Evolutionary conservation across 2,113 vertebrate species (phyloP).

Genomic region (Corvus hawaiiensis): DNA sequence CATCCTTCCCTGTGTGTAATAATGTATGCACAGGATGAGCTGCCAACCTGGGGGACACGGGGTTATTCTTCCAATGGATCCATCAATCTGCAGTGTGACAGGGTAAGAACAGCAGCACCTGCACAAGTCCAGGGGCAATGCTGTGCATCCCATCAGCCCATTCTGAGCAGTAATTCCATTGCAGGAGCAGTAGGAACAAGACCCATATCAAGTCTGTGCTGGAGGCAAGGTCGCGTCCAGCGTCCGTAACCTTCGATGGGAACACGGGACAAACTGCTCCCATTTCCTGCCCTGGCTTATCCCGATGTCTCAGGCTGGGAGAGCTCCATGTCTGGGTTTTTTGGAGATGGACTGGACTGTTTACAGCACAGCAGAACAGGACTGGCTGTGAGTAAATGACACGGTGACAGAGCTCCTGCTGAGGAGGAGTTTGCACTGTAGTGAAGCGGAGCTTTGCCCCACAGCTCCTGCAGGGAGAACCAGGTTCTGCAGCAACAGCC

Average conservation of each 20-base stretch:
- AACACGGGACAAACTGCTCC: not conserved
- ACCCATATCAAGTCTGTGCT: not conserved
- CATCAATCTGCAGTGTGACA: not conserved
- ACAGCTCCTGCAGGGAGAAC: not conserved
- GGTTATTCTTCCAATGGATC: not conserved
- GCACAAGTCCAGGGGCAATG: not conserved
- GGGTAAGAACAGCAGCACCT: not conserved
- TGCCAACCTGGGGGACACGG: not conserved
- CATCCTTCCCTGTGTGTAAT: not conserved
- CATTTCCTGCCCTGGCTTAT: not conserved
- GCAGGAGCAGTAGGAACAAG: not conserved
- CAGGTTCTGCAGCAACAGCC: not conserved
- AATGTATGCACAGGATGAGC: not conserved
- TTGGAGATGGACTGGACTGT: not conserved
- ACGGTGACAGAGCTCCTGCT: not conserved
- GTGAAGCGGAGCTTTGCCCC: not conserved
- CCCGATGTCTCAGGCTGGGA: not conserved
- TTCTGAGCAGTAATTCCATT: not conserved
- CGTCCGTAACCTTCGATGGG: rapidly evolving
- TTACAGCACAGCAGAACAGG: not conserved
- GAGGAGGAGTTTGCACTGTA: not conserved
- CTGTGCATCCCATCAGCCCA: not conserved
- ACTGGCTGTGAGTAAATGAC: not conserved
- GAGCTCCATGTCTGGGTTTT: not conserved
- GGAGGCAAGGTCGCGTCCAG: not conserved